Conservation (phyloP, 2,113 vertebrate species). For the Sinocyclocheilus rhinocerous region DNA sequence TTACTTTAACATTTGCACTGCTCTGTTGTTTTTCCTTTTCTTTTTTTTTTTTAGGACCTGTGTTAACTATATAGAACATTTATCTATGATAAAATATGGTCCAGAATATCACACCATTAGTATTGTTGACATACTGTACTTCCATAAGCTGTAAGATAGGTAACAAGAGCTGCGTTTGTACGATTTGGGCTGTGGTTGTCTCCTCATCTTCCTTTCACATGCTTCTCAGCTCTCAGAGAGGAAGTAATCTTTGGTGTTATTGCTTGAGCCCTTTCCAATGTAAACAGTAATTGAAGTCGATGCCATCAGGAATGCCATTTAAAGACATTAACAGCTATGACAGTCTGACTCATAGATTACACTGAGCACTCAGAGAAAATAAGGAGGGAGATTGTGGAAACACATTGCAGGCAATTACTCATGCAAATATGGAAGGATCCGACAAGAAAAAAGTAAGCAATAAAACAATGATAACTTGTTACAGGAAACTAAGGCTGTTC, state of each 20-base stretch:
- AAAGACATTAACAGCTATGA: constrained; percentile 48
- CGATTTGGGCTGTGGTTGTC: not conserved
- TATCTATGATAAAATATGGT: not conserved
- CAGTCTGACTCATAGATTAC: constrained; percentile 38
- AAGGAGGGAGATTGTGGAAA: constrained; percentile 11
- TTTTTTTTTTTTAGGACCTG: not conserved
- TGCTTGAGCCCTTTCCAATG: constrained; percentile 41
- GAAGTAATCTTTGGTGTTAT: constrained; percentile 49
- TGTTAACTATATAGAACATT: not conserved
- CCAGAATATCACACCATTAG: too few relatives aligned
- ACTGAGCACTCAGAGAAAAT: constrained; percentile 28
- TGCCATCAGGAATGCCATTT: constrained; percentile 45
- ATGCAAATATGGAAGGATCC: not conserved
- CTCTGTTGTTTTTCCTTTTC: not conserved
- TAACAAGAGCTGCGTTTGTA: not conserved
- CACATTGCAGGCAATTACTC: constrained; percentile 24
- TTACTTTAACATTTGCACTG: not conserved
- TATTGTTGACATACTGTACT: too few relatives aligned
- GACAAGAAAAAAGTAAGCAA: not conserved
- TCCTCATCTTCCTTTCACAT: not conserved
- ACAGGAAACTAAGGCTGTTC: not conserved
- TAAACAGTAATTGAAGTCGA: constrained; percentile 48
- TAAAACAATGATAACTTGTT: constrained; percentile 12
- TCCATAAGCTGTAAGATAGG: not conserved
- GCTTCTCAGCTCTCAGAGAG: not conserved